Base-by-base conservation (phyloP, 2,797 vertebrate species). In the Alectoris magna region DNA sequence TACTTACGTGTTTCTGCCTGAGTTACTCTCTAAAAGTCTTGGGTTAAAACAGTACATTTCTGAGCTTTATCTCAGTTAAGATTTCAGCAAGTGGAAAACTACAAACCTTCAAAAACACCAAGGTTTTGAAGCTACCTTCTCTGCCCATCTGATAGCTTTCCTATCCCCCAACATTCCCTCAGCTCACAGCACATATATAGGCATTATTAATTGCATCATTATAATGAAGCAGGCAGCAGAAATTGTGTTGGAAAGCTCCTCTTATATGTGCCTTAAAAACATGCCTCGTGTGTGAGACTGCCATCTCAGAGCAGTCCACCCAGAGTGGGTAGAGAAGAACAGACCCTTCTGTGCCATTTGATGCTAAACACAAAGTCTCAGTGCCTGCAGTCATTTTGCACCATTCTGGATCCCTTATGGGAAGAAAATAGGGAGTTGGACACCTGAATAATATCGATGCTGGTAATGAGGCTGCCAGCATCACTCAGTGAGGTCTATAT, bases 301-400 rank as follows among this genome's bases (percentile, higher is more conserved):
- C 51, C 1, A 1, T 4, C 6, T 13, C 60, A 70, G 36, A n/a
- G 26, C 19, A 7, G 0, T 49, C 48, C 24, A 49, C 12, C 23
- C 23, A 49, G 48, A 49, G 38, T 15, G 4, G 14, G 36, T 1
- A 1, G 44, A 60, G 17, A 55, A 11, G 14, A 11, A 51, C 29
- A 41, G 36, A 10, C 10, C 34, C 46, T 6, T 29, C 3, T 14
- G 10, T 5, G 2, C 23, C 24, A 5, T 44, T 86, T 66, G 67
- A 7, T 18, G 9, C 39, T 26, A 55, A 26, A 31, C 24, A 26
- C 0, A 0, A 63, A 48, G 22, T 6, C 0, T 0, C 1, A 6
- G 21, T 15, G 22, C 8, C 75, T 59, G 36, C 64, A 56, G 16
- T 4, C 5, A 6, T 71, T 77, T 59, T 0, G 1, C 13, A n/a